Percentiles rank a stretch among this genome's conserved stretches.
These are phyloP conservation scores for Anoplolepis gracilipes DNA, from an alignment of 1,140 invertebrate species.

Conservation along the genomic window DNA sequence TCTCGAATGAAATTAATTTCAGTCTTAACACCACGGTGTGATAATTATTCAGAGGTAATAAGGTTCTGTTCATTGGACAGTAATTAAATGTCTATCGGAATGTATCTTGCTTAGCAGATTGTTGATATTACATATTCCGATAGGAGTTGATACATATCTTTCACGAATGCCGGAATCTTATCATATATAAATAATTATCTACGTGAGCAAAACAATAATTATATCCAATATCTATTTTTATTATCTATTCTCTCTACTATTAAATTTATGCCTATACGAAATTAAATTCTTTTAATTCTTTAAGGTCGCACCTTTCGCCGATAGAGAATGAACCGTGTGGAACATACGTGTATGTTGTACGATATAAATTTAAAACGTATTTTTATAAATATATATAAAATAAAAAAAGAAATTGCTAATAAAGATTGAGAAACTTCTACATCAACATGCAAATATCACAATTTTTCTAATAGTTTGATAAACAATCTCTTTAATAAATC, in stretches of 20 bases:
- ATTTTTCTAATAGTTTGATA: slow-evolving; percentile 11
- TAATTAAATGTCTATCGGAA: slow-evolving; percentile 67
- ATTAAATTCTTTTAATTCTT: too few relatives aligned
- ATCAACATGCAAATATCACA: not conserved
- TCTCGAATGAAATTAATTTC: slow-evolving; percentile 71
- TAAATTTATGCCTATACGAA: slow-evolving; percentile 4
- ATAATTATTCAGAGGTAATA: slow-evolving; percentile 65
- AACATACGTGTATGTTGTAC: too few relatives aligned
- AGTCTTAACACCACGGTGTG: slow-evolving; percentile 53
- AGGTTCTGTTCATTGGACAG: slow-evolving; percentile 48
- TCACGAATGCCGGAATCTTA: slow-evolving; percentile 29
- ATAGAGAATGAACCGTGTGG: too few relatives aligned
- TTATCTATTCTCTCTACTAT: not conserved
- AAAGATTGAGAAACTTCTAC: not conserved
- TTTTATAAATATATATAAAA: too few relatives aligned
- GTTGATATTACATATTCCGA: slow-evolving; percentile 28
- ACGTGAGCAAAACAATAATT: slow-evolving; percentile 40
- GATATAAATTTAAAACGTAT: not conserved
- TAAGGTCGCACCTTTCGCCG: too few relatives aligned
- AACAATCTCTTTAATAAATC: not conserved
- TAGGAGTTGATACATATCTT: slow-evolving; percentile 19
- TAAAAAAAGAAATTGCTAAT: not conserved
- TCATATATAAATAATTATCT: slow-evolving; percentile 36
- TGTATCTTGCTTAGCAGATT: slow-evolving; percentile 31
- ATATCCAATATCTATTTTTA: slow-evolving; percentile 26